Evolutionary conservation across 1,140 invertebrate species (phyloP).

Genomic region (Eubasilissa regina): DNA sequence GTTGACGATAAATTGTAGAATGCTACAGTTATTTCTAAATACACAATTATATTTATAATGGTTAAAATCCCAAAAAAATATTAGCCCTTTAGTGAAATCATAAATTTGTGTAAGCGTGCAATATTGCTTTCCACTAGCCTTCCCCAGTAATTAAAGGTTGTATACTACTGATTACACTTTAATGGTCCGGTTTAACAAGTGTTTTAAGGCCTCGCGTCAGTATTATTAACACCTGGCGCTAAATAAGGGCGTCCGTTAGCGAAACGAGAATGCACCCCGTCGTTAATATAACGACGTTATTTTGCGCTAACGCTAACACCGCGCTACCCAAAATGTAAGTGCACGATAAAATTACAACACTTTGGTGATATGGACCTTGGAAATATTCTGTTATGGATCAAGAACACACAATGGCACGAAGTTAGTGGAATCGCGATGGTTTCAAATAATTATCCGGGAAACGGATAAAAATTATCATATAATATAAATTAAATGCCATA

Average conservation of each 20-base stretch:
- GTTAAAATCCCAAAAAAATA: too few species aligned
- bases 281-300: slow-evolving; percentile 29
- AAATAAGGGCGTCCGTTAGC: slow-evolving; percentile 33
- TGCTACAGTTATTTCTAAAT: too few species aligned
- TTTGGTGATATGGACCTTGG: background rate
- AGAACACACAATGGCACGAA: too few species aligned
- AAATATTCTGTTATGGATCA: too few species aligned
- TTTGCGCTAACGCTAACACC: background rate
- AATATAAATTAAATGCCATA: too few species aligned
- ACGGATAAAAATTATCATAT: too few species aligned
- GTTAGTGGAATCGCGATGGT: too few species aligned
- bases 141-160: background rate
- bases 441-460: too few species aligned
- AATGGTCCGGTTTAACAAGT: background rate
- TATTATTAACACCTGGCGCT: slow-evolving; percentile 41
- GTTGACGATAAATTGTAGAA: too few species aligned
- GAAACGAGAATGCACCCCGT: slow-evolving; percentile 30
- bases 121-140: background rate
- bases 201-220: background rate
- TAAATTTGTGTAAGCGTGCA: background rate
- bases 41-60: too few species aligned
- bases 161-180: background rate
- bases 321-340: slow-evolving; percentile 1
- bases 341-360: slow-evolving; percentile 10
- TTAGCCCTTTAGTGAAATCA: too few species aligned